Evolutionary conservation across 2,888 invertebrate species (phyloP), one percentile per base, ranked within the genome.

Genomic region (Spicauda simplicius): DNA sequence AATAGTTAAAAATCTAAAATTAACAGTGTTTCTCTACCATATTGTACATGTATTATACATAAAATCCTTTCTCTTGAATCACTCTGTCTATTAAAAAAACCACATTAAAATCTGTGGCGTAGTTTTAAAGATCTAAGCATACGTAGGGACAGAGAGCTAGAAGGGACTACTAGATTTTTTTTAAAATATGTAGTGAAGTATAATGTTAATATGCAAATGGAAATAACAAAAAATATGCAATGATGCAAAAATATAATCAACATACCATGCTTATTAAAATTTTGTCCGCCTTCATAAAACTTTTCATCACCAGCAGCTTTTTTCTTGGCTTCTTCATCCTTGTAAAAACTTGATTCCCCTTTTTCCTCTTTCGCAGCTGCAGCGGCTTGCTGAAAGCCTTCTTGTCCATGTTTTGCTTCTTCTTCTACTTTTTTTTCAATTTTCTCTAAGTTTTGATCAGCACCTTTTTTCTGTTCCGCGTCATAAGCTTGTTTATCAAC

Each of bases 241-340:
- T n/a, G n/a, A n/a, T n/a, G n/a, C n/a, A n/a, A n/a, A 25, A 25
- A 25, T 25, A 25, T 1, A 37, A 37, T 12, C 0, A 37, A 50
- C 72, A 71, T 85, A 94, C 95, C 95, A 73, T 94, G 90, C 78
- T 95, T 94, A 74, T 94, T 93, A 68, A 93, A 84, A 69, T 94
- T 94, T 74, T 95, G 93, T 48, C 88, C 94, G 48, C 95, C 95
- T 78, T 94, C 91, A 73, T 94, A 95, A 69, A 83, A 88, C 73
- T 95, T 95, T 70, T 94, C 95, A 75, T 95, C 95, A 68, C 94
- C 95, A 3, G 89, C 88, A 11, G 93, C 90, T 81, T 95, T 95
- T 71, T 95, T 95, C 71, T 93, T 94, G 0, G 94, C 95, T 76
- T 93, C 93, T 70, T 94, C 93, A 63, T 94, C 94, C 75, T 93